A percentile compares a stretch with the other conserved stretches of the same genome.
Conservation (phyloP, 1,140 invertebrate genomes). For the Drosophila pandora region DNA sequence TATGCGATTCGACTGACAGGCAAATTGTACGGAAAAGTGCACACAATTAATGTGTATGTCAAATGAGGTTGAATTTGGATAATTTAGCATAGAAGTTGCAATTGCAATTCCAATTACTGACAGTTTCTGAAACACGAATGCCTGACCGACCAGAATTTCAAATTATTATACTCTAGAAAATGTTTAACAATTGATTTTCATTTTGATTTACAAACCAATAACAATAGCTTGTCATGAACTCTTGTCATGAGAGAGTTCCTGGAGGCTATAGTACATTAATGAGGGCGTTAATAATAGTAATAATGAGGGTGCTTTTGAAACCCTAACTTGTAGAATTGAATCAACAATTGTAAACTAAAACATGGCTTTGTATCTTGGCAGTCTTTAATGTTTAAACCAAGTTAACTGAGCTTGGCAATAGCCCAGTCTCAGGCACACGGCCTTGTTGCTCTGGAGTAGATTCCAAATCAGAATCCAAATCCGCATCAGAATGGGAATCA, state of each 20-base stretch:
- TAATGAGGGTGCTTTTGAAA: too few species aligned
- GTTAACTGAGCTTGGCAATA: background rate
- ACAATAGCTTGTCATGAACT: too few species aligned
- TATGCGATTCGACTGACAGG: constrained; percentile 39
- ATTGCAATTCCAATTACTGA: constrained; percentile 6
- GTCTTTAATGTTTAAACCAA: background rate
- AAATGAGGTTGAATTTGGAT: constrained; percentile 14
- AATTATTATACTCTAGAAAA: background rate
- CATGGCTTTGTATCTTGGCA: background rate
- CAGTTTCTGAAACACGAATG: constrained; percentile 12
- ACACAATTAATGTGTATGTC: constrained; percentile 37
- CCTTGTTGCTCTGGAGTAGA: too few species aligned
- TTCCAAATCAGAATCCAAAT: background rate
- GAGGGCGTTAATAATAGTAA: too few species aligned
- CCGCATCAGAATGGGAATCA: constrained; percentile 4
- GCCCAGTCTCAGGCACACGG: background rate
- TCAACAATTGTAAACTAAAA: background rate
- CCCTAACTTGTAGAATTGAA: too few species aligned
- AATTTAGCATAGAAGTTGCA: background rate
- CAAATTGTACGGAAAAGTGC: constrained; percentile 43
- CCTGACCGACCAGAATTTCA: background rate
- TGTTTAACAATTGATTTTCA: background rate
- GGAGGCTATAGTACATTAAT: background rate
- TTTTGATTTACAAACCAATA: background rate
- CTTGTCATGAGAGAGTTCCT: background rate